Conservation (phyloP, 2,113 vertebrate genomes). For the Fulmarus glacialis region DNA sequence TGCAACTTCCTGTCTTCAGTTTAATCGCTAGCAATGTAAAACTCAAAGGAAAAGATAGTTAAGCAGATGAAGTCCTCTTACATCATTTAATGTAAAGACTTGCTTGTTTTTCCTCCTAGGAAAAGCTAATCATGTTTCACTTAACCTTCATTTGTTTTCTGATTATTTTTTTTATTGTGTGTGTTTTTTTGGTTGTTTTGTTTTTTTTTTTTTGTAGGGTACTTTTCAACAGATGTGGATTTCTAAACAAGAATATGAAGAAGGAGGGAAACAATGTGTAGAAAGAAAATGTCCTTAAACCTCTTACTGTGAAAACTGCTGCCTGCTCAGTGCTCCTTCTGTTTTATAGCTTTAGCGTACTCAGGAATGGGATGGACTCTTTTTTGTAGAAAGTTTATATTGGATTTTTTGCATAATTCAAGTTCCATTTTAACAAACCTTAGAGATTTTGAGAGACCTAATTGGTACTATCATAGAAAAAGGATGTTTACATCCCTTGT, state of each 20-base stretch:
- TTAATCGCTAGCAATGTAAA: background rate
- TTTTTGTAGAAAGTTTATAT: constrained; percentile 81
- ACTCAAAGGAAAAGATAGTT: background rate
- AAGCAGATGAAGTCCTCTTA: background rate
- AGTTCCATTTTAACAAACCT: constrained; percentile 68
- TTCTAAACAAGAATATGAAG: constrained; percentile 98
- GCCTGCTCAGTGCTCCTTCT: constrained; percentile 61
- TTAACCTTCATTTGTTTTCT: background rate
- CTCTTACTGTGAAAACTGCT: constrained; percentile 39
- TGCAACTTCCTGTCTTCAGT: background rate
- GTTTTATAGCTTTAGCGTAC: constrained; percentile 84
- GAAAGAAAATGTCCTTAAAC: constrained; percentile 96
- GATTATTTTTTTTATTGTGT: background rate
- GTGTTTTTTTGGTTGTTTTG: background rate
- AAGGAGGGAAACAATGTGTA: constrained; percentile 98
- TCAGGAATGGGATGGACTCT: constrained; percentile 81
- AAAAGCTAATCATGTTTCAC: background rate
- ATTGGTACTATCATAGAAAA: constrained; percentile 72
- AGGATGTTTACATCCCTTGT: constrained; percentile 73
- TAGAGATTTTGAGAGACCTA: constrained; percentile 65
- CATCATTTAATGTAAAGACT: background rate
- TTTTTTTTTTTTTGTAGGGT: constrained; percentile 77
- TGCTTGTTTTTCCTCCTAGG: background rate
- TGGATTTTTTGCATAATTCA: constrained; percentile 69
- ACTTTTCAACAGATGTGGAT: constrained; percentile 99